Percentiles rank a stretch among this genome's conserved stretches.
These are phyloP conservation scores for Corythoichthys haematopterus DNA, from an alignment of 2,113 vertebrate species.

Conservation along the genomic window DNA sequence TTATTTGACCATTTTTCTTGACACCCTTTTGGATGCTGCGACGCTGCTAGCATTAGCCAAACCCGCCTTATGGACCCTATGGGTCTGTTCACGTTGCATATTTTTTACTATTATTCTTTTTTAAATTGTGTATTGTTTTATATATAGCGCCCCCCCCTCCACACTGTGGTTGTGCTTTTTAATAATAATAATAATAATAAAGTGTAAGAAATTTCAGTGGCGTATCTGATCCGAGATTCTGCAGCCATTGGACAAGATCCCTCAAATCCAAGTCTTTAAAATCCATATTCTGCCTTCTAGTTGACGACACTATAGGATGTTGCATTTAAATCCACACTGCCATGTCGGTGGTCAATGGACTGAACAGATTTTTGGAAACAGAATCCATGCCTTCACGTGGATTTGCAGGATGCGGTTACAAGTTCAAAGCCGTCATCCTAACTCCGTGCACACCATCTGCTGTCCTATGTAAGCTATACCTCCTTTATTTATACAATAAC, in stretches of 20 bases:
- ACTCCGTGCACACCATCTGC: conserved; percentile 49
- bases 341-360: conserved; percentile 7
- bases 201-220: background rate
- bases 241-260: background rate
- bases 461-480: conserved; percentile 36
- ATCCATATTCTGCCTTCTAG: background rate
- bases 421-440: conserved; percentile 48
- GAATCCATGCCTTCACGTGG: conserved; percentile 19
- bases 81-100: too few relatives aligned
- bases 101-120: too few relatives aligned
- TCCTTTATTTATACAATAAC: conserved; percentile 27
- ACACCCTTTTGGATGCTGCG: too few relatives aligned
- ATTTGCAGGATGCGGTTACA: conserved; percentile 46
- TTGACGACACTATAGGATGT: background rate
- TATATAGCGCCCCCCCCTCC: too few relatives aligned
- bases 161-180: too few relatives aligned
- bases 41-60: too few relatives aligned
- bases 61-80: too few relatives aligned
- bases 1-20: too few relatives aligned
- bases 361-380: conserved; percentile 29
- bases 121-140: too few relatives aligned
- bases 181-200: too few relatives aligned
- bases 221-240: background rate
- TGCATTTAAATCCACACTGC: conserved; percentile 1
- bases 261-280: background rate